Evolutionary conservation across 2,888 invertebrate species (phyloP).

Genomic region (Hyposoter dolosus): DNA sequence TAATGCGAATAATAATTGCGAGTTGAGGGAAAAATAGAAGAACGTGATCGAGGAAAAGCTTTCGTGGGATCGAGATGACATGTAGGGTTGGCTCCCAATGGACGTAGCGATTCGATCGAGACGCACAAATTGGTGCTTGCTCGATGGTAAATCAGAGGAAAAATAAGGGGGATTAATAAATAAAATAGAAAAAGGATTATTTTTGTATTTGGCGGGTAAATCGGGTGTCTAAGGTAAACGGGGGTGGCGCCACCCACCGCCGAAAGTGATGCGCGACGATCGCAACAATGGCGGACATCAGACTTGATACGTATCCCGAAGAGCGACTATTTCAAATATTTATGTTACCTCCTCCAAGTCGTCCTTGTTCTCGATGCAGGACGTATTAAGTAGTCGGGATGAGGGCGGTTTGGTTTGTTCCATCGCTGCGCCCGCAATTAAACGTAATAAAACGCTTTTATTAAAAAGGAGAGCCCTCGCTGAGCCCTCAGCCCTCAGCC

Average conservation of each 20-base stretch:
- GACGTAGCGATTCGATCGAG: neutral
- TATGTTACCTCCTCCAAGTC: slow-evolving; percentile 94
- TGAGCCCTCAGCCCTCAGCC: slow-evolving; percentile 83
- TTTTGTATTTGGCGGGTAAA: slow-evolving; percentile 77
- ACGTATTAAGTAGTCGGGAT: slow-evolving; percentile 93
- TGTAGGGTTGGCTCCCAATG: neutral
- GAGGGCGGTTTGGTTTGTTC: slow-evolving; percentile 84
- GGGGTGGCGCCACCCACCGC: slow-evolving; percentile 84
- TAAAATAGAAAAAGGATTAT: slow-evolving; percentile 47
- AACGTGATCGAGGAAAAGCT: neutral
- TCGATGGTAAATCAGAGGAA: neutral
- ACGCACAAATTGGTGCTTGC: neutral
- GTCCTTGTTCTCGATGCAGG: slow-evolving; percentile 94
- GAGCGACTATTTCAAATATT: slow-evolving; percentile 81
- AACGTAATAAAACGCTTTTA: slow-evolving; percentile 72
- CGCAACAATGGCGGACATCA: slow-evolving; percentile 85
- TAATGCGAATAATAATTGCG: neutral
- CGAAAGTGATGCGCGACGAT: slow-evolving; percentile 86
- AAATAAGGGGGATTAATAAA: neutral
- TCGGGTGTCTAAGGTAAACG: slow-evolving; percentile 54
- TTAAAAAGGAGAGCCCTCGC: slow-evolving; percentile 76
- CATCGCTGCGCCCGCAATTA: slow-evolving; percentile 79
- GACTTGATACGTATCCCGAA: slow-evolving; percentile 80
- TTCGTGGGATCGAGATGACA: neutral
- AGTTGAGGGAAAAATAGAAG: neutral